Percentiles rank a stretch among this genome's conserved stretches.
phyloP scores from a whole-genome alignment of 2,113 vertebrate species.

The Antigone vipio region DNA sequence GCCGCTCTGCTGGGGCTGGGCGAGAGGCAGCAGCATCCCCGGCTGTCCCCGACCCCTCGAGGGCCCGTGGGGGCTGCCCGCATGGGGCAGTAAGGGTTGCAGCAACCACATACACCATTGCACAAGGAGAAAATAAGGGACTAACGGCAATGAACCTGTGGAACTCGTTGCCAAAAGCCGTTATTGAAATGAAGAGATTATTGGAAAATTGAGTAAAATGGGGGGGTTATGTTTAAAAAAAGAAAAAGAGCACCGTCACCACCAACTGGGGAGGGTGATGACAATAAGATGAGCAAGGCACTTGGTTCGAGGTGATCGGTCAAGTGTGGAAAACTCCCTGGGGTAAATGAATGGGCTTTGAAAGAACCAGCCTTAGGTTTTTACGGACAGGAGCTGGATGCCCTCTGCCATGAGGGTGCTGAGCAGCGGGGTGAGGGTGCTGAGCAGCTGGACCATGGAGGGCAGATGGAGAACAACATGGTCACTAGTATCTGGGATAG shows the following conservation, averaged over 20 bases:
- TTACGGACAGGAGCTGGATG: not conserved
- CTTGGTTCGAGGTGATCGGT: fast-evolving
- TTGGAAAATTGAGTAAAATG: not conserved
- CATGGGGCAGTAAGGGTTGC: fast-evolving
- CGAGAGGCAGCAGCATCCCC: not conserved
- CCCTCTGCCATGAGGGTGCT: not conserved
- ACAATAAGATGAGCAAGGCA: not conserved
- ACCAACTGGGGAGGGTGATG: fast-evolving
- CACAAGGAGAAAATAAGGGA: too few relatives aligned
- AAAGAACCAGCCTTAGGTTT: fast-evolving
- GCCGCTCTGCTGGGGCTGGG: not conserved
- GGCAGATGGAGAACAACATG: not conserved
- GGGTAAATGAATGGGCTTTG: not conserved
- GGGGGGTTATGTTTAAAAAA: not conserved
- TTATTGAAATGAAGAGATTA: not conserved
- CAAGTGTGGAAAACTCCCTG: not conserved
- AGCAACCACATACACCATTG: not conserved
- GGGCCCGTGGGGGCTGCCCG: fast-evolving
- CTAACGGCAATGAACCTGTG: too few relatives aligned
- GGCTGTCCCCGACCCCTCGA: fast-evolving
- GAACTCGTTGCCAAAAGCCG: fast-evolving
- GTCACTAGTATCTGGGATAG: too few relatives aligned
- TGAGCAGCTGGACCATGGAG: not conserved
- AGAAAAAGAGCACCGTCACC: not conserved
- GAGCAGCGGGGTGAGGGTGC: not conserved